Percentiles rank a stretch among this genome's conserved stretches.
phyloP scores from a whole-genome alignment of 2,797 vertebrate genomes.

The Choloepus didactylus region DNA sequence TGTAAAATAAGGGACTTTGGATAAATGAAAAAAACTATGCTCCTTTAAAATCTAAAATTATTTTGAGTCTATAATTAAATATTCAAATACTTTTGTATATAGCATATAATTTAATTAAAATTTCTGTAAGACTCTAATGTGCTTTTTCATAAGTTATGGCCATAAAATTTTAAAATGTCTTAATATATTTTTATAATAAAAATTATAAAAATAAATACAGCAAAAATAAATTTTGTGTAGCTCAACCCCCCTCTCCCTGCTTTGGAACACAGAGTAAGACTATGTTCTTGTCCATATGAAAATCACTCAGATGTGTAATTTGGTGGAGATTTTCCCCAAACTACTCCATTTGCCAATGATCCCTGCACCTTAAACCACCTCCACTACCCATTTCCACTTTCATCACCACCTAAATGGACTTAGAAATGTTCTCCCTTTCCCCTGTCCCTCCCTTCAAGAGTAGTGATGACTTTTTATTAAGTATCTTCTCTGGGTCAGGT shows the following conservation, averaged over 20 bases:
- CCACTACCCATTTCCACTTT: background rate
- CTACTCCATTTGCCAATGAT: background rate
- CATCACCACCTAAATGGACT: background rate
- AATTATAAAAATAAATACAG: background rate
- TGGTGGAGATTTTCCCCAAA: background rate
- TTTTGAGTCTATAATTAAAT: background rate
- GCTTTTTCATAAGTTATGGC: background rate
- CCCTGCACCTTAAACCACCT: background rate
- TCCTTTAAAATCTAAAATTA: background rate
- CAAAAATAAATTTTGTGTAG: background rate
- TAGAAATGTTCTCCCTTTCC: background rate
- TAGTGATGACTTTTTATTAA: background rate
- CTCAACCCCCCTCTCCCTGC: background rate
- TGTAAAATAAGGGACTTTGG: background rate
- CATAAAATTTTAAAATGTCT: conserved; percentile 3
- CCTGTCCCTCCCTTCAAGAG: background rate
- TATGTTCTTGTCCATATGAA: background rate
- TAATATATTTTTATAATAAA: background rate
- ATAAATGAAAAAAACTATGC: background rate
- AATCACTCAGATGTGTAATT: background rate
- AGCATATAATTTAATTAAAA: background rate
- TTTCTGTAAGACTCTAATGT: background rate
- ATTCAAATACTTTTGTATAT: background rate
- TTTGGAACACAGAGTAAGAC: background rate
- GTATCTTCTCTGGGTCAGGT: background rate